Conservation (phyloP, 2,797 vertebrate species). For the Alectoris magna region DNA sequence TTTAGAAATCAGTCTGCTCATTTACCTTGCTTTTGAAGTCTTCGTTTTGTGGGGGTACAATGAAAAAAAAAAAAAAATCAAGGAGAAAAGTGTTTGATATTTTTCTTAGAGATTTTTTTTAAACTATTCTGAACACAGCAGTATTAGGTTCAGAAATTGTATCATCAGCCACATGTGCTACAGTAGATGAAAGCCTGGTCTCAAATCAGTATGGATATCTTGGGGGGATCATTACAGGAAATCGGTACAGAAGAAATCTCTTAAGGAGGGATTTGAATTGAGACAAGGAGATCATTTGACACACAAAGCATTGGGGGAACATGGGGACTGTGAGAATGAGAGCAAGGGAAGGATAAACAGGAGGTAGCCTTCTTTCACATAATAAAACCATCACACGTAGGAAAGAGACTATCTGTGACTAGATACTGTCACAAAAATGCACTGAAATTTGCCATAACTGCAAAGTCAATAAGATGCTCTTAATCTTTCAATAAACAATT, state of each 20-base stretch:
- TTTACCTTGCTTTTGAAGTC: neutral
- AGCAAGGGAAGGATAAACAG: conserved; percentile 50
- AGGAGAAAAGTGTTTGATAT: neutral
- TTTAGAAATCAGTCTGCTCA: neutral
- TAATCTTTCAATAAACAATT: conserved; percentile 73
- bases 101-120: neutral
- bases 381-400: conserved; percentile 60
- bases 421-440: conserved; percentile 53
- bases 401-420: conserved; percentile 57
- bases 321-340: neutral
- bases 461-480: conserved; percentile 67
- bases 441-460: conserved; percentile 66
- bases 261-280: conserved; percentile 56
- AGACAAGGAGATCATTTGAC: conserved; percentile 3
- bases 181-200: conserved; percentile 18
- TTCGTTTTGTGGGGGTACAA: neutral
- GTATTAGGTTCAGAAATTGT: conserved; percentile 30
- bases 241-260: conserved; percentile 49
- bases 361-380: conserved; percentile 54
- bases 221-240: conserved; percentile 56
- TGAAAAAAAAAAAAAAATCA: neutral
- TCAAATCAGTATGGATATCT: conserved; percentile 53
- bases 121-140: neutral
- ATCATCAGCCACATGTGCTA: neutral
- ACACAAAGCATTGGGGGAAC: conserved; percentile 33